These are phyloP conservation scores for Bellardia pandia DNA, from an alignment of 2,888 invertebrate species.

Conservation along the genomic window DNA sequence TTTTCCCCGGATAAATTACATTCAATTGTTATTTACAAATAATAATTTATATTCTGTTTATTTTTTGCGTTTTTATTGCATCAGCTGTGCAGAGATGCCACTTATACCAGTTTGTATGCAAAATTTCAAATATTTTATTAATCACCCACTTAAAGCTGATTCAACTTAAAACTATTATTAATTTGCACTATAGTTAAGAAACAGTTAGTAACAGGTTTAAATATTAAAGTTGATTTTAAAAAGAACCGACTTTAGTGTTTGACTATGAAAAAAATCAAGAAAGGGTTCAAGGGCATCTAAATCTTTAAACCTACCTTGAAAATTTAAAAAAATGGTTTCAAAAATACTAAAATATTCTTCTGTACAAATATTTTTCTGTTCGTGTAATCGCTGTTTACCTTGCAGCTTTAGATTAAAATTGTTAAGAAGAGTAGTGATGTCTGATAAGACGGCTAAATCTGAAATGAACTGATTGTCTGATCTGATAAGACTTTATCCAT, in stretches of 20 bases:
- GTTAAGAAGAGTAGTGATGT: too few relatives aligned
- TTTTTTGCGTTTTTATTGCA: background rate
- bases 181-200: background rate
- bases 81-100: conserved; percentile 16
- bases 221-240: background rate
- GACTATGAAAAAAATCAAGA: too few relatives aligned
- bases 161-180: background rate
- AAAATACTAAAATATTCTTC: too few relatives aligned
- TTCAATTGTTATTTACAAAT: background rate
- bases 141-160: background rate
- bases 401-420: too few relatives aligned
- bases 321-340: too few relatives aligned
- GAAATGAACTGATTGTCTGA: too few relatives aligned
- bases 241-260: conserved; percentile 2
- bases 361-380: too few relatives aligned
- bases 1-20: background rate
- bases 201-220: background rate
- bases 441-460: too few relatives aligned
- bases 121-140: background rate
- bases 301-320: too few relatives aligned
- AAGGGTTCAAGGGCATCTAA: too few relatives aligned
- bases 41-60: background rate
- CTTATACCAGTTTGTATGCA: background rate
- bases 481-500: too few relatives aligned
- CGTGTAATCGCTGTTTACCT: too few relatives aligned